These are phyloP conservation scores for Gastrophryne carolinensis DNA, from an alignment of 2,797 vertebrate species.

Conservation along the genomic window DNA sequence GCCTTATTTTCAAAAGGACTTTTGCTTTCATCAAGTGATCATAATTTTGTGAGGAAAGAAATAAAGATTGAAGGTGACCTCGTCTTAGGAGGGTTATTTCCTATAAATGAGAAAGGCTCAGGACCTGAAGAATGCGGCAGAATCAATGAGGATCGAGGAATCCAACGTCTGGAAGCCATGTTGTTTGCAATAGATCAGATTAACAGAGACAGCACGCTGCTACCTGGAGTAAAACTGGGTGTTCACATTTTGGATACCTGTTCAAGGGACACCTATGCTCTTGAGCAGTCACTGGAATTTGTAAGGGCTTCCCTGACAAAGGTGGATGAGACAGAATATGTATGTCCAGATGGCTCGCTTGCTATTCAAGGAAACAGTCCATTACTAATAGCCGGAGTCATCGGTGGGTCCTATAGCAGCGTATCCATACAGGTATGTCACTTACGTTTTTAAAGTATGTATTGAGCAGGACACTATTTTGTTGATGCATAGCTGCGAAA, in stretches of 20 bases:
- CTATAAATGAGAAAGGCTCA: constrained; percentile 92
- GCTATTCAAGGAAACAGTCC: constrained; percentile 93
- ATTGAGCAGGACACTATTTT: not conserved
- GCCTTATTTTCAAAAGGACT: constrained; percentile 80
- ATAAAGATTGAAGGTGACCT: constrained; percentile 97
- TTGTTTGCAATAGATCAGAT: constrained; percentile 95
- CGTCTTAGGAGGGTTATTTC: constrained; percentile 93
- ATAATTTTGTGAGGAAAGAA: constrained; percentile 84
- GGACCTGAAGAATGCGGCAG: constrained; percentile 94
- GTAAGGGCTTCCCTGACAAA: constrained; percentile 96
- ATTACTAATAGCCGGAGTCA: constrained; percentile 88
- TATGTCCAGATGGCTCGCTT: constrained; percentile 95
- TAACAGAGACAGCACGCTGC: constrained; percentile 82
- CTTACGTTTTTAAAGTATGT: not conserved
- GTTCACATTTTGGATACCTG: constrained; percentile 97
- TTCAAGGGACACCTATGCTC: constrained; percentile 93
- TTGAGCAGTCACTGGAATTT: constrained; percentile 93
- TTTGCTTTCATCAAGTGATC: constrained; percentile 77
- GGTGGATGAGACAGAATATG: constrained; percentile 97
- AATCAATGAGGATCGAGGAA: constrained; percentile 92
- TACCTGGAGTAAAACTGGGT: constrained; percentile 90
- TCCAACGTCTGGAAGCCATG: constrained; percentile 97
- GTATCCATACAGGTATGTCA: constrained; percentile 95
- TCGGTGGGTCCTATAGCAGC: constrained; percentile 95
- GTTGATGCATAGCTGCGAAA: not conserved